Evolutionary conservation across 2,113 vertebrate genomes (phyloP).

Genomic region (Sinocyclocheilus anophthalmus): DNA sequence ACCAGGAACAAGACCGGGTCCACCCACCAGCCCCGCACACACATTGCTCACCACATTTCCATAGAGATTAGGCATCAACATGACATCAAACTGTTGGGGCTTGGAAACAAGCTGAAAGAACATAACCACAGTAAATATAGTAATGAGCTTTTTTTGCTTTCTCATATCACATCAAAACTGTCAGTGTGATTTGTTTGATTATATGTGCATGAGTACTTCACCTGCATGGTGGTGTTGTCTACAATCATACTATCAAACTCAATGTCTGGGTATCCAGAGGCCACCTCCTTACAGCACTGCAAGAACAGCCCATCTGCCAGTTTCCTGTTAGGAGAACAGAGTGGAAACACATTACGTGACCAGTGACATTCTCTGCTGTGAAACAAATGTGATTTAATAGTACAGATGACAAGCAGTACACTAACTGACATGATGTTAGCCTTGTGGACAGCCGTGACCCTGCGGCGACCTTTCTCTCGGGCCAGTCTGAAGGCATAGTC

Average conservation of each 20-base stretch:
- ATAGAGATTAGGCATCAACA: constrained; percentile 95
- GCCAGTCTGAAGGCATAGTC: constrained; percentile 87
- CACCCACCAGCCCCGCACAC: constrained; percentile 89
- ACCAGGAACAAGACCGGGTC: constrained; percentile 78
- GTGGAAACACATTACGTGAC: background rate
- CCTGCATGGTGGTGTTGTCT: constrained; percentile 95
- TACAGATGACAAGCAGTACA: background rate
- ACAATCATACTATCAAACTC: constrained; percentile 90
- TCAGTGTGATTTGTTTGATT: background rate
- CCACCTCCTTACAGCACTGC: constrained; percentile 90
- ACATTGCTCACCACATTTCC: constrained; percentile 93
- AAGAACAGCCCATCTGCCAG: constrained; percentile 88
- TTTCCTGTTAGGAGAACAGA: constrained; percentile 76
- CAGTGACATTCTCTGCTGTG: background rate
- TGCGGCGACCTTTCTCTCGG: constrained; percentile 80
- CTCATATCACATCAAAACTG: background rate
- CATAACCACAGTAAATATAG: background rate
- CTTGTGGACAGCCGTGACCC: constrained; percentile 91
- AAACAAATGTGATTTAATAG: background rate
- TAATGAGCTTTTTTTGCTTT: background rate
- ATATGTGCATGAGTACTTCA: constrained; percentile 48
- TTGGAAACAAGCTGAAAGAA: constrained; percentile 84
- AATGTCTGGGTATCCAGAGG: constrained; percentile 86
- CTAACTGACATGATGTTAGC: constrained; percentile 89
- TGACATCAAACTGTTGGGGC: constrained; percentile 91